Percentiles rank a stretch among this genome's conserved stretches.
Conservation (phyloP, 2,113 vertebrate genomes). For the Furnarius figulus region DNA sequence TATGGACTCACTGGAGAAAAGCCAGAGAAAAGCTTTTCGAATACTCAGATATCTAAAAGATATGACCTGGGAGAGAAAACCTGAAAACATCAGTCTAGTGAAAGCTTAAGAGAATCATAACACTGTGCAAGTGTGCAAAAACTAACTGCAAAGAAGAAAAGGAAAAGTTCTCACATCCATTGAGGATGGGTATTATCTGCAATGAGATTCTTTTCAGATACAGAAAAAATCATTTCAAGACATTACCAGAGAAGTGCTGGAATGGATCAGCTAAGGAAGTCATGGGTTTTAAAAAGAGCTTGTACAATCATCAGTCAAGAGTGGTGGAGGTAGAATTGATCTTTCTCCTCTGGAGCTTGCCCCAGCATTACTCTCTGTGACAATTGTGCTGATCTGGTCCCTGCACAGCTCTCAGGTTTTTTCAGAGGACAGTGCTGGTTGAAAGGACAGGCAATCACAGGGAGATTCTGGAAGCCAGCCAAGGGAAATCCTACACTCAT, state of each 20-base stretch:
- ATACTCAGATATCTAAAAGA: background rate
- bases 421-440: background rate
- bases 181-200: background rate
- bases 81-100: background rate
- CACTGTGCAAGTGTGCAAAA: background rate
- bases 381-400: background rate
- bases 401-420: rapidly evolving
- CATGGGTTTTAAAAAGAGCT: background rate
- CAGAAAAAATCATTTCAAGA: background rate
- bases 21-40: background rate
- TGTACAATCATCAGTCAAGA: background rate
- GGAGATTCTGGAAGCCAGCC: background rate
- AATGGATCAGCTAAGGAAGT: background rate
- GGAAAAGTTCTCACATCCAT: rapidly evolving
- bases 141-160: background rate
- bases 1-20: background rate
- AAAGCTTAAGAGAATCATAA: background rate
- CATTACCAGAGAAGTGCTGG: background rate
- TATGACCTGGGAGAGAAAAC: background rate
- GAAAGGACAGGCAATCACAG: background rate
- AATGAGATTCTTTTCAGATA: background rate
- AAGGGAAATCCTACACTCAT: background rate
- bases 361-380: background rate
- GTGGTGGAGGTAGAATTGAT: background rate
- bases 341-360: background rate